Evolutionary conservation across 2,113 vertebrate genomes (phyloP).

Genomic region (Charina bottae): DNA sequence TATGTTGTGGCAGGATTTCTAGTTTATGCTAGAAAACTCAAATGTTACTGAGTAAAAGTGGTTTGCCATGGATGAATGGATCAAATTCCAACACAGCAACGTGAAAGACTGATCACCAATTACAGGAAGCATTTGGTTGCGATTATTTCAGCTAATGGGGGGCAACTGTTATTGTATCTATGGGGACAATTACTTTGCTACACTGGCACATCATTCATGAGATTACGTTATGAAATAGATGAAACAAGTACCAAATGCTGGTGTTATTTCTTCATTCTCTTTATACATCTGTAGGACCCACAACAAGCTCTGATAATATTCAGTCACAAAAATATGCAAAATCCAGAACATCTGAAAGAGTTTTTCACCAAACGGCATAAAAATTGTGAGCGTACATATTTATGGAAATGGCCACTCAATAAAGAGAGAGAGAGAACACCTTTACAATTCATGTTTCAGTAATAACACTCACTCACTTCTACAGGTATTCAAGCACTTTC

Average conservation of each 20-base stretch:
- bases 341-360: background rate
- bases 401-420: background rate
- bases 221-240: background rate
- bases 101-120: background rate
- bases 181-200: too few relatives aligned
- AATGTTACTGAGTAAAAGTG: background rate
- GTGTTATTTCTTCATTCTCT: background rate
- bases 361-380: background rate
- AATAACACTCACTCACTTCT: background rate
- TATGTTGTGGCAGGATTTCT: too few relatives aligned
- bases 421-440: background rate
- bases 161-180: background rate
- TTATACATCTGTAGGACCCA: background rate
- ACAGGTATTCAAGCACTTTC: background rate
- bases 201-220: background rate
- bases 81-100: background rate
- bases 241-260: background rate
- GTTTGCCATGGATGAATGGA: background rate
- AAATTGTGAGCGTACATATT: background rate
- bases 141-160: background rate
- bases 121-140: background rate
- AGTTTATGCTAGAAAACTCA: too few relatives aligned
- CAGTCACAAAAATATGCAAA: background rate
- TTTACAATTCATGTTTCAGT: background rate
- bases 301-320: background rate